phyloP scores from a whole-genome alignment of 2,888 invertebrate genomes.

The Eurytoma adleriae region DNA sequence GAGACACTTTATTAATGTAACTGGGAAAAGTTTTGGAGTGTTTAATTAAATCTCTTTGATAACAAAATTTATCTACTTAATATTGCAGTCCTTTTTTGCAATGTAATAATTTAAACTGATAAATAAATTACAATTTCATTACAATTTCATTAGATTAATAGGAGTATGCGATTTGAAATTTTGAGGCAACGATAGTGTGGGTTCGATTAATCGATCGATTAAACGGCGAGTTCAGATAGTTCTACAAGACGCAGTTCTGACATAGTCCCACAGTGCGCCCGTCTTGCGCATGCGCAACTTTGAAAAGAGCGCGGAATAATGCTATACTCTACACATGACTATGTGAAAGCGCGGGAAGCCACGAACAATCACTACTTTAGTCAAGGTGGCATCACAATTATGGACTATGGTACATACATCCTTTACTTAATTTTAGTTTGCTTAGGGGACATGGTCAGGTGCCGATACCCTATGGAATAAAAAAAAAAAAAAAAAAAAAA shows the following conservation, averaged over 20 bases:
- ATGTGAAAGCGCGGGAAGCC: too few species aligned
- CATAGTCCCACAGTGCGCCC: too few species aligned
- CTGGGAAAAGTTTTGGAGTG: neutral
- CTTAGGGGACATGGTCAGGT: too few species aligned
- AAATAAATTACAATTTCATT: neutral
- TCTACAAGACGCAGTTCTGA: too few species aligned
- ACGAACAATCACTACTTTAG: constrained; percentile 36
- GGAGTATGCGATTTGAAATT: neutral
- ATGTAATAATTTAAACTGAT: neutral
- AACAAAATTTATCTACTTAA: neutral
- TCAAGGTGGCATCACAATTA: too few species aligned
- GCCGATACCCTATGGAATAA: too few species aligned
- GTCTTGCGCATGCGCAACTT: constrained; percentile 35
- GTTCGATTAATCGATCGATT: constrained; percentile 42
- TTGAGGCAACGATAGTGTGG: neutral
- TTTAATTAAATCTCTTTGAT: neutral
- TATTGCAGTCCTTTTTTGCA: neutral
- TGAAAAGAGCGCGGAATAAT: constrained; percentile 41
- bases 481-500: too few species aligned
- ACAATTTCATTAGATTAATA: neutral
- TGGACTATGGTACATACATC: too few species aligned
- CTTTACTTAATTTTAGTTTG: too few species aligned
- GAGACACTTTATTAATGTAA: neutral
- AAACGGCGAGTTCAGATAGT: neutral
- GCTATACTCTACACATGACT: too few species aligned